phyloP scores from a whole-genome alignment of 1,140 invertebrate species.

The Tetragnatha versicolor region DNA sequence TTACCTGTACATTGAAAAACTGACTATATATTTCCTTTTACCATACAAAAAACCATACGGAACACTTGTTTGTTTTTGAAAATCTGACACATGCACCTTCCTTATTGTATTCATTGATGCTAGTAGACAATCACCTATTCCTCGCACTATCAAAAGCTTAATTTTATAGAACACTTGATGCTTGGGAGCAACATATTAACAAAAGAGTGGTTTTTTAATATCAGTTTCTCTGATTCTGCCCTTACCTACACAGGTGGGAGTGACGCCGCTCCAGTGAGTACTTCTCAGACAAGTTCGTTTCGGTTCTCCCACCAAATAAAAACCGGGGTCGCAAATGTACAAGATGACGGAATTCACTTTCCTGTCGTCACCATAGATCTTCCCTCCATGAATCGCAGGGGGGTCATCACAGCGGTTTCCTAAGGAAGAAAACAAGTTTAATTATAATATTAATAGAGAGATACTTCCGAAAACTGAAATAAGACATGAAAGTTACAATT shows the following conservation, averaged over 20 bases:
- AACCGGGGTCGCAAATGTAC: slow-evolving; percentile 12
- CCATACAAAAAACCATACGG: too few relatives aligned
- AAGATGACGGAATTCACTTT: not conserved
- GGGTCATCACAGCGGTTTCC: slow-evolving; percentile 19
- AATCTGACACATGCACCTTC: too few relatives aligned
- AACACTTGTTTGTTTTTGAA: too few relatives aligned
- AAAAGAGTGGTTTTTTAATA: not conserved
- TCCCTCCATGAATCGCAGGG: not conserved
- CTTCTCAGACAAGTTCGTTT: not conserved
- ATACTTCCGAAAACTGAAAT: not conserved
- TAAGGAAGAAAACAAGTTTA: not conserved
- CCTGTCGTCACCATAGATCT: not conserved
- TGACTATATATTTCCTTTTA: too few relatives aligned
- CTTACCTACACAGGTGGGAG: slow-evolving; percentile 16
- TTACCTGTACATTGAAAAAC: too few relatives aligned
- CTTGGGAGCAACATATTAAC: too few relatives aligned
- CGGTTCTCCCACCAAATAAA: not conserved
- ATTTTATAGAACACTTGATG: too few relatives aligned
- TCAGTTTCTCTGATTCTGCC: not conserved
- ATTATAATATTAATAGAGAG: not conserved
- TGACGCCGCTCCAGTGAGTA: slow-evolving; percentile 24
- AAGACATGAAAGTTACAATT: not conserved
- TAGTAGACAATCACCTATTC: too few relatives aligned
- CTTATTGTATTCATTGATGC: too few relatives aligned
- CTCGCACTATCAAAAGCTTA: too few relatives aligned